Evolutionary conservation across 2,888 invertebrate genomes (phyloP).

Genomic region (Agrochola macilenta): DNA sequence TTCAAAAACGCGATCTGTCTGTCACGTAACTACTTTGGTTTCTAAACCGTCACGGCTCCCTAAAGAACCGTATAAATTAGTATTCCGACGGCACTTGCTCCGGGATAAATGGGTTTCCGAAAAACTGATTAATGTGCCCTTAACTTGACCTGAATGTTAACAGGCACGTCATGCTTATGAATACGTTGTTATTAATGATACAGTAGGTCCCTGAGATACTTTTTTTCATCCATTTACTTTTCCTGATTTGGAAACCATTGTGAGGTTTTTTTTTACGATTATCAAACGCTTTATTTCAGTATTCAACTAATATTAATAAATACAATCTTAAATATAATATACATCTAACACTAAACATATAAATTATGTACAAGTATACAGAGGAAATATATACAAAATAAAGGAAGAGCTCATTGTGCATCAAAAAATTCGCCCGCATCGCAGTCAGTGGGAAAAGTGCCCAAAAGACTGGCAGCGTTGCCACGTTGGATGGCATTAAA

Average conservation of each 20-base stretch:
- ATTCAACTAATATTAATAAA: too few relatives aligned
- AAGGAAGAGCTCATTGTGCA: too few relatives aligned
- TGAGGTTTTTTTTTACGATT: too few relatives aligned
- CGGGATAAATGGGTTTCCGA: slow-evolving; percentile 61
- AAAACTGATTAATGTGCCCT: slow-evolving; percentile 61
- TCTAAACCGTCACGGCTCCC: not conserved
- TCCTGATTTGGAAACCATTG: not conserved
- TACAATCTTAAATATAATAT: too few relatives aligned
- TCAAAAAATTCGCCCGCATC: too few relatives aligned
- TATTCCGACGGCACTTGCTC: slow-evolving; percentile 41
- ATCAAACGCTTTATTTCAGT: too few relatives aligned
- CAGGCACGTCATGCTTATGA: slow-evolving; percentile 2
- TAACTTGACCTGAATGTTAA: slow-evolving; percentile 53
- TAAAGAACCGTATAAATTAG: slow-evolving; percentile 41
- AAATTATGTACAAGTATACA: too few relatives aligned
- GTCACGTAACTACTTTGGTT: not conserved
- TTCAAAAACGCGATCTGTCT: not conserved
- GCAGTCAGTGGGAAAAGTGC: too few relatives aligned
- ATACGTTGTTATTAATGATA: slow-evolving; percentile 29
- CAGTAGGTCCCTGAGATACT: not conserved
- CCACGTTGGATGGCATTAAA: too few relatives aligned
- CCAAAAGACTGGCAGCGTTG: too few relatives aligned
- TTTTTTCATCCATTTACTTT: not conserved
- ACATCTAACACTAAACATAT: too few relatives aligned
- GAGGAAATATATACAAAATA: too few relatives aligned